Conservation (phyloP, 2,888 invertebrate species). For the Podabrus alpinus region DNA sequence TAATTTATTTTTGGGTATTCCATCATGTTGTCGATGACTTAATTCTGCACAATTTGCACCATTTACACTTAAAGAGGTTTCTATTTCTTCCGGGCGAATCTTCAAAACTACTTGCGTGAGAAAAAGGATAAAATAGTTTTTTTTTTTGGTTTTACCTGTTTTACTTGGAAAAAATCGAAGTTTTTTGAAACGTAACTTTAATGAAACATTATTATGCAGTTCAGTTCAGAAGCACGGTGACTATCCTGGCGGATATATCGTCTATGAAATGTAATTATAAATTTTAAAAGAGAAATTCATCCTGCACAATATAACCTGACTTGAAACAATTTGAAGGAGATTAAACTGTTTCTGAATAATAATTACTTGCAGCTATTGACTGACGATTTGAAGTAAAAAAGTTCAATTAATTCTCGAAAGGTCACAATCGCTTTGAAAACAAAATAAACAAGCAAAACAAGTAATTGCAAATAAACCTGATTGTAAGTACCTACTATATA, state of each 20-base stretch:
- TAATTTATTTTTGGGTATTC: no score
- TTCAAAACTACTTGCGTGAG: no score
- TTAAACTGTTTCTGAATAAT: neutral
- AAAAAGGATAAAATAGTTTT: no score
- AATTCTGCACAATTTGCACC: no score
- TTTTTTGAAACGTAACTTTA: no score
- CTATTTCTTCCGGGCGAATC: no score
- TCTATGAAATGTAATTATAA: neutral
- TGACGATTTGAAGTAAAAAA: neutral
- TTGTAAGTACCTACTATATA: no score
- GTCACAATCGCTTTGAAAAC: neutral
- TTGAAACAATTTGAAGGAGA: neutral
- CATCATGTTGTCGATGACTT: no score
- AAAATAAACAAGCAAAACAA: neutral
- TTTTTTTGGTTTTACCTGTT: no score
- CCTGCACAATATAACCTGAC: neutral
- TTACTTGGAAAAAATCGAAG: no score
- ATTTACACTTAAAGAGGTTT: no score
- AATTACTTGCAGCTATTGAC: neutral
- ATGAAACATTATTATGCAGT: no score
- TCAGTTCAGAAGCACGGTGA: neutral
- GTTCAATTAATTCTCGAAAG: neutral
- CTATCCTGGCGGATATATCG: neutral
- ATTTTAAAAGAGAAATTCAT: neutral
- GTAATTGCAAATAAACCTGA: neutral